Evolutionary conservation across 2,113 vertebrate genomes (phyloP), one percentile per base, ranked within the genome.

Genomic region (Myocastor coypus): DNA sequence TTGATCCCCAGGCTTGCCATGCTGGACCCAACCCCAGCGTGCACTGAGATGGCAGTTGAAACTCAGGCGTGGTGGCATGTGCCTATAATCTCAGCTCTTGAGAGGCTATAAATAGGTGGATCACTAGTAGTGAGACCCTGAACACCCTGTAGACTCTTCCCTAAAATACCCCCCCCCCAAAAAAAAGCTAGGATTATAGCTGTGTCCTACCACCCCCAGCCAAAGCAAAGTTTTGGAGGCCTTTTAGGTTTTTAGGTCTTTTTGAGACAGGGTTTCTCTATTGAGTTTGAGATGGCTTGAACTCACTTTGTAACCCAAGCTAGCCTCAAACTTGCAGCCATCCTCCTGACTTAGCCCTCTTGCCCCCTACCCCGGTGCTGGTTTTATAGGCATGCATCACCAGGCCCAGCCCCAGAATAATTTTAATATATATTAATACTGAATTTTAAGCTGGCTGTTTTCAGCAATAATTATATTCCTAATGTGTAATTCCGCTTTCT

Each of bases 391-490:
- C 5, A 20, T n/a, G 34, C n/a, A n/a, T 16, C 17, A 69, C 32
- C 68, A 69, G 6, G 34, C 68, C 34, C 32, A 69, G 34, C 63
- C 73, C 78, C 34, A 83, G 13, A 10, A 50, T 30, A 63, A 32
- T 50, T 96, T 92, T 82, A 69, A 28, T 63, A 46, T 13, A 26
- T 84, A 16, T 63, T 81, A 83, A 59, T 52, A 69, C 7, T 82
- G n/a, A 94, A 64, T 85, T 37, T 68, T 64, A 88, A 78, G 34
- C 87, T 96, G 57, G n/a, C 64, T 93, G 9, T 89, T 93, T 93
- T 92, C 73, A 91, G n/a, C 42, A 69, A 50, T 73, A 94, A 52
- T 20, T 89, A 13, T 83, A 52, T 91, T 64, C 11, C 52, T 89
- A 52, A 30, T 81, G 42, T 61, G 28, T 77, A 71, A 63, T 92